Conservation (phyloP, 92 coral and sea anemone genomes). For the Phenganax marumi region DNA sequence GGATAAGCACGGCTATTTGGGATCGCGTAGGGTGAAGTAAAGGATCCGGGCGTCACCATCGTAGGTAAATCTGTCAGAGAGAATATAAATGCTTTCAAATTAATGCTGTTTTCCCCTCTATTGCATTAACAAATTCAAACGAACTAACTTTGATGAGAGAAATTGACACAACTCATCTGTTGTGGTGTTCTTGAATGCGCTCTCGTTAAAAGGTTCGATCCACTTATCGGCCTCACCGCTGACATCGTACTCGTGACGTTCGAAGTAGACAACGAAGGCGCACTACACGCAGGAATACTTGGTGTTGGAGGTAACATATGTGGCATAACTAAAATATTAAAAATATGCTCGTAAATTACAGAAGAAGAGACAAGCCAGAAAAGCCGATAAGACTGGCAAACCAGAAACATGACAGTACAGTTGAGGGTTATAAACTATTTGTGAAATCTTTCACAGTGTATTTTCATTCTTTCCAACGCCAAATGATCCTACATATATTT, state of each 20-base stretch:
- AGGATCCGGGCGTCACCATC: neutral
- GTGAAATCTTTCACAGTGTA: too few relatives aligned
- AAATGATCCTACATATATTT: too few relatives aligned
- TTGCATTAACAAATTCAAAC: neutral
- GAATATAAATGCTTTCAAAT: neutral
- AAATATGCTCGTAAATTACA: too few relatives aligned
- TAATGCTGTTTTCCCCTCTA: neutral
- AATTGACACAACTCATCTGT: neutral
- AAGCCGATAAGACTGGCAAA: too few relatives aligned
- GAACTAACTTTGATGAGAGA: conserved; percentile 5
- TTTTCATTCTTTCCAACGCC: too few relatives aligned
- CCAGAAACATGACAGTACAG: too few relatives aligned
- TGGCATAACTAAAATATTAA: too few relatives aligned
- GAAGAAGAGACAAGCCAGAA: neutral
- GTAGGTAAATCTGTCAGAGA: neutral
- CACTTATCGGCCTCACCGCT: neutral
- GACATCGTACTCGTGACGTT: neutral
- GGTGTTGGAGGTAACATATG: too few relatives aligned
- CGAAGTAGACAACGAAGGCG: neutral
- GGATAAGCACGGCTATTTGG: neutral
- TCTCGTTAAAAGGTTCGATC: neutral
- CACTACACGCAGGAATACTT: neutral
- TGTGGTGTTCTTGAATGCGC: neutral
- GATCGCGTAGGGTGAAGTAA: neutral
- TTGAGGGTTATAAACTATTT: neutral